phyloP scores from a whole-genome alignment of 35 echinoderm and acorn worm species.

The Chiridota heheva region DNA sequence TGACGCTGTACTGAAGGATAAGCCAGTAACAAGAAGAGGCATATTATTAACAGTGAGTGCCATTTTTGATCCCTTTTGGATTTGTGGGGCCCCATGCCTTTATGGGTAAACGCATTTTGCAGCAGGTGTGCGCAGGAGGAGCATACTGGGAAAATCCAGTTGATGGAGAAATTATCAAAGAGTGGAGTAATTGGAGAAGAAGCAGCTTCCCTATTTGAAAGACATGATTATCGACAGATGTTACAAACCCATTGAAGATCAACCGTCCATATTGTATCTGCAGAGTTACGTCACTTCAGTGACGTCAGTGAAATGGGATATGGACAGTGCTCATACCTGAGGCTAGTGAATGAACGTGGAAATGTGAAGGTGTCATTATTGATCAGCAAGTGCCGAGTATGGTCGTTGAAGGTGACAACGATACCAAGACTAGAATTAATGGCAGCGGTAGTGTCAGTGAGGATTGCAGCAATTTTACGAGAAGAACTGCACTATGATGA shows the following conservation, averaged over 20 bases:
- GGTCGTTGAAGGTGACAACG: constrained; percentile 40
- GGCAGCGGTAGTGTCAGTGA: constrained; percentile 54
- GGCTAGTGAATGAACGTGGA: constrained; percentile 33
- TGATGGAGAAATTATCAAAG: not conserved
- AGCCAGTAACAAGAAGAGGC: constrained; percentile 57
- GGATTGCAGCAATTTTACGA: constrained; percentile 17
- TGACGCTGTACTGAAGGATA: constrained; percentile 25
- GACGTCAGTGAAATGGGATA: constrained; percentile 64
- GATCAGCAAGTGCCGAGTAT: constrained; percentile 45
- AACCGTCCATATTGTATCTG: not conserved
- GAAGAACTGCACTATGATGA: constrained; percentile 41
- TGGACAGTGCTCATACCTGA: constrained; percentile 42
- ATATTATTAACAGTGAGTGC: constrained; percentile 59
- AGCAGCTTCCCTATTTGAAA: constrained; percentile 16
- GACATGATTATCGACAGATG: not conserved
- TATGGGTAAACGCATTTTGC: constrained; percentile 37
- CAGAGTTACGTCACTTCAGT: constrained; percentile 62
- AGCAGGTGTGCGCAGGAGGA: constrained; percentile 12
- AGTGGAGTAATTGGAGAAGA: constrained; percentile 42
- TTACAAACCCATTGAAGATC: constrained; percentile 17
- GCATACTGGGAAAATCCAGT: constrained; percentile 57
- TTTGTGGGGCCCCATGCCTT: constrained; percentile 45
- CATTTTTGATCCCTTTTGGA: constrained; percentile 57
- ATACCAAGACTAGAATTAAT: constrained; percentile 72
- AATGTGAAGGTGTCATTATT: constrained; percentile 28